These are phyloP conservation scores for Gisinianus flammeolus DNA, from an alignment of 2,888 invertebrate genomes.

Conservation along the genomic window DNA sequence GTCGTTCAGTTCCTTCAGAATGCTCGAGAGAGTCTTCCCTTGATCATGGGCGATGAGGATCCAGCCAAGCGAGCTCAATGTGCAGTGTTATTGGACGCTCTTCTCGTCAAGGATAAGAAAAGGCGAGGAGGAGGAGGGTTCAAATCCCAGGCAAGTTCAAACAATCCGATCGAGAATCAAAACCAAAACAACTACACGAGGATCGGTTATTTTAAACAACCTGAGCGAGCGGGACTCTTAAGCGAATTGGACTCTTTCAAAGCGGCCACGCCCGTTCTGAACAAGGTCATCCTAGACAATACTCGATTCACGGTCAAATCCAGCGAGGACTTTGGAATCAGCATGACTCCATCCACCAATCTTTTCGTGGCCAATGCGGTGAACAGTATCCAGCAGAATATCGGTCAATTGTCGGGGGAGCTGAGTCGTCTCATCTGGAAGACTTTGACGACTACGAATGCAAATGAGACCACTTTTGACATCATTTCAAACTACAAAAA, in stretches of 20 bases:
- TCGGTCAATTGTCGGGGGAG: too few relatives aligned
- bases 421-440: too few relatives aligned
- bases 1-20: neutral
- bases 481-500: too few relatives aligned
- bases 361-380: neutral
- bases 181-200: too few relatives aligned
- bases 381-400: too few relatives aligned
- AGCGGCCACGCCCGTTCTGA: neutral
- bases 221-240: neutral
- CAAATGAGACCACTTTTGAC: too few relatives aligned
- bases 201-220: too few relatives aligned
- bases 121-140: too few relatives aligned
- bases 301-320: neutral
- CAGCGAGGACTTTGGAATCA: neutral
- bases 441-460: too few relatives aligned
- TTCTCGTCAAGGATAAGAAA: neutral
- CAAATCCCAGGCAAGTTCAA: slow-evolving; percentile 62
- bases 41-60: neutral
- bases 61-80: neutral
- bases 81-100: neutral
- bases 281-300: neutral
- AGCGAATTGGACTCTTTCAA: neutral
- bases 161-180: neutral
- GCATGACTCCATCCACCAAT: neutral
- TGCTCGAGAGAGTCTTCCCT: neutral